These are phyloP conservation scores for Chrysina gloriosa DNA, from an alignment of 2,888 invertebrate genomes.

Conservation along the genomic window DNA sequence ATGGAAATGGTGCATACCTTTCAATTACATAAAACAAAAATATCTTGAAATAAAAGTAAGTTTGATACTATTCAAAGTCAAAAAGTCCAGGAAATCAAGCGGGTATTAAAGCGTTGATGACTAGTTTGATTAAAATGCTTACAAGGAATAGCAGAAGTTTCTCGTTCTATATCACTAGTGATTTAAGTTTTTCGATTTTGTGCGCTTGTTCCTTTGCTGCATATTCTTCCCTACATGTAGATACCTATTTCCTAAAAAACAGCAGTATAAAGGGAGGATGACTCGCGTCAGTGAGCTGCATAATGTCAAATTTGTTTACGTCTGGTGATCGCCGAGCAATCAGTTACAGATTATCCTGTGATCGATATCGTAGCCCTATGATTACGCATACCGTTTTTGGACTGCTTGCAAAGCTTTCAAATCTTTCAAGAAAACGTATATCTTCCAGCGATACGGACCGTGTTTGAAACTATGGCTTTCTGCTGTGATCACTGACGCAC, in stretches of 20 bases:
- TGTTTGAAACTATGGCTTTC: conserved; percentile 1
- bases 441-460: not conserved
- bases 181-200: no score
- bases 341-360: conserved; percentile 49
- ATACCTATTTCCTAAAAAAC: no score
- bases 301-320: conserved; percentile 58
- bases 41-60: no score
- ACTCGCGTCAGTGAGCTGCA: conserved; percentile 54
- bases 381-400: conserved; percentile 45
- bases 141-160: no score
- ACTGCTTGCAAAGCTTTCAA: conserved; percentile 44
- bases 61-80: no score
- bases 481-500: conserved; percentile 13
- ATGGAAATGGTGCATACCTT: no score
- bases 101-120: no score
- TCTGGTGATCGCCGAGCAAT: conserved; percentile 55
- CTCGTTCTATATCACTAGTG: no score
- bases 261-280: not conserved
- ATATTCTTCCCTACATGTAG: not conserved
- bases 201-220: not conserved
- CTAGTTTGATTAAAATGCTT: no score
- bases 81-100: no score
- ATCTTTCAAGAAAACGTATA: conserved; percentile 13
- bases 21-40: no score
- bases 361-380: conserved; percentile 55